These are phyloP conservation scores for Thamnophis sirtalis DNA, from an alignment of 2,113 vertebrate genomes.

Conservation along the genomic window DNA sequence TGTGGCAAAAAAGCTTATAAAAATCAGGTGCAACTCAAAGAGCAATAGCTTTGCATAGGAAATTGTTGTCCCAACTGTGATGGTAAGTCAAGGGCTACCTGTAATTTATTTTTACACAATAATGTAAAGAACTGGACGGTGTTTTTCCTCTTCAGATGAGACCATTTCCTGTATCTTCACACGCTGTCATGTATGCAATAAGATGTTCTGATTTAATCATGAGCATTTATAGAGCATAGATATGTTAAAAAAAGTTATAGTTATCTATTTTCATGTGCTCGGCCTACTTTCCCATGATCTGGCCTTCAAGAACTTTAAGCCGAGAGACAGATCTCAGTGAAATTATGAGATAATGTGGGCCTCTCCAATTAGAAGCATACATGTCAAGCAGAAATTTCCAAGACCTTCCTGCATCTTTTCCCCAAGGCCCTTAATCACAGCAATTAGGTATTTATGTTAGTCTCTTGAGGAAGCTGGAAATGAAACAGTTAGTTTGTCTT, in stretches of 20 bases:
- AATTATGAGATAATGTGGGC: background rate
- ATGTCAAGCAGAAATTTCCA: background rate
- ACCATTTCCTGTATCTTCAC: background rate
- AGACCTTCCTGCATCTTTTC: background rate
- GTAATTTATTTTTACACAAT: background rate
- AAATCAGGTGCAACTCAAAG: background rate
- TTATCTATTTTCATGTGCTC: background rate
- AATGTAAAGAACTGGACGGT: background rate
- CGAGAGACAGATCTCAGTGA: background rate
- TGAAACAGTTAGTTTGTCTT: conserved; percentile 3
- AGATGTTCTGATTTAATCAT: background rate
- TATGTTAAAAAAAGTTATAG: background rate
- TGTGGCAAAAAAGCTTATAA: background rate
- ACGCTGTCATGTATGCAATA: background rate
- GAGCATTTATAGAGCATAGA: background rate
- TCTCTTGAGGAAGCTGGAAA: conserved; percentile 8
- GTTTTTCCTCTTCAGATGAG: background rate
- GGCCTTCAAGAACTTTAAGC: background rate
- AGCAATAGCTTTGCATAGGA: background rate
- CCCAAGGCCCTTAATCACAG: background rate
- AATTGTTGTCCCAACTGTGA: background rate
- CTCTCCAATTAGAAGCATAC: background rate
- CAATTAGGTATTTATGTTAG: background rate
- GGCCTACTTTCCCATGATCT: background rate
- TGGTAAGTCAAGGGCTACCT: background rate